Base-by-base conservation (phyloP, 2,797 vertebrate species). In the Pogoniulus pusillus region DNA sequence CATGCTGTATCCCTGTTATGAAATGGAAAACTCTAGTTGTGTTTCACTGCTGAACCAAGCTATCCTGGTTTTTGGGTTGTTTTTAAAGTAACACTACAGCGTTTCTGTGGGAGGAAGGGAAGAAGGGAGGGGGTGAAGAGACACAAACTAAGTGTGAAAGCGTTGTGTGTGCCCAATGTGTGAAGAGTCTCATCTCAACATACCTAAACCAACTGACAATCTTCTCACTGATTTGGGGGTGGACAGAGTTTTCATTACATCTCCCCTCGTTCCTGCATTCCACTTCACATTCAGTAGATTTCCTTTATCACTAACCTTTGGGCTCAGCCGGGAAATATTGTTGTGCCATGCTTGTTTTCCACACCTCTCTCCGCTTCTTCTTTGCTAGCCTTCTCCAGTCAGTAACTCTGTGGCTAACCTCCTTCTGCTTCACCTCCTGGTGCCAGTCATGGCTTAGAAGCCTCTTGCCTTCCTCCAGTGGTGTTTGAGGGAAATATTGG, bases 371-470 rank as follows among this genome's bases (percentile, higher is more conserved):
- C 92, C 97, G 91, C 95, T 95, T 91, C 92, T 96, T 95, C 96
- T 97, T 95, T 95, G 88, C 96, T 97, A 97, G 96, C 96, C 93
- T 96, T 91, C 96, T 98, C 91, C 96, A 84, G 86, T 91, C 95
- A 97, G 96, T 97, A 97, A 96, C 96, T 96, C 95, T 97, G 93
- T 97, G 96, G 97, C 97, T 98, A 97, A 97, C 95, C 95, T 98
- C 93, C 95, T 97, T 95, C 97, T 97, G 96, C 97, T 97, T 97
- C 96, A 96, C 96, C 96, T 97, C 97, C 95, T 96, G 95, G 92
- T 96, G 96, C 97, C 96, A 92, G 47, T 96, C 95, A 94, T 97
- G 97, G 95, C 97, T 96, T 90, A 95, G 94, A 96, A 94, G 96
- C 96, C 96, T 94, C 94, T 95, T 97, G 94, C 96, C 96, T 95